phyloP scores from a whole-genome alignment of 2,888 invertebrate genomes.

The Eristalinus aeneus region DNA sequence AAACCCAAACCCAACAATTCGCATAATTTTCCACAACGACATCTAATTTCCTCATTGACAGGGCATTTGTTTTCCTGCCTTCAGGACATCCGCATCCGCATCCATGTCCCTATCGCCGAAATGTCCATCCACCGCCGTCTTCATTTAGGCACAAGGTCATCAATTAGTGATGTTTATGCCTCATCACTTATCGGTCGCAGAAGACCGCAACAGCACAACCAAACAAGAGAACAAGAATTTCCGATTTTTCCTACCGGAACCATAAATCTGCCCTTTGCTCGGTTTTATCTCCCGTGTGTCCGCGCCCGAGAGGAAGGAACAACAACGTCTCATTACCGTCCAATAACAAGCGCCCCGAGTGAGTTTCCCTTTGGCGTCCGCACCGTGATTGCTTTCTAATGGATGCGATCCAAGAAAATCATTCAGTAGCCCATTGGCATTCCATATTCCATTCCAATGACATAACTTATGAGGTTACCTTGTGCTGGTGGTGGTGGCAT shows the following conservation, averaged over 20 bases:
- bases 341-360: background rate
- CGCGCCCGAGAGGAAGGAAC: background rate
- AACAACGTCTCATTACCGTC: background rate
- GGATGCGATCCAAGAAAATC: conserved; percentile 64
- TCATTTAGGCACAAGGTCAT: conserved; percentile 59
- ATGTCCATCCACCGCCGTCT: conserved; percentile 23
- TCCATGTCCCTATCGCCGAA: background rate
- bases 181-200: conserved; percentile 51
- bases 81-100: conserved; percentile 22
- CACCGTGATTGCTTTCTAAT: conserved; percentile 60
- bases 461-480: conserved; percentile 68
- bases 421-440: conserved; percentile 53
- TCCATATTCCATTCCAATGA: conserved; percentile 52
- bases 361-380: background rate
- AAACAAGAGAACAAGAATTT: conserved; percentile 30
- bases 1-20: background rate
- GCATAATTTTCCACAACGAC: background rate
- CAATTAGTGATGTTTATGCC: conserved; percentile 66
- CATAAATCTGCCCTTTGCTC: conserved; percentile 61
- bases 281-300: conserved; percentile 3
- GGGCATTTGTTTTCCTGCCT: background rate
- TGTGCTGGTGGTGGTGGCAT: conserved; percentile 4
- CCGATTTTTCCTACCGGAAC: conserved; percentile 46
- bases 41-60: background rate
- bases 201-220: conserved; percentile 61